Base-by-base conservation (phyloP, 2,888 invertebrate genomes). In the Stenoptilia bipunctidactyla region DNA sequence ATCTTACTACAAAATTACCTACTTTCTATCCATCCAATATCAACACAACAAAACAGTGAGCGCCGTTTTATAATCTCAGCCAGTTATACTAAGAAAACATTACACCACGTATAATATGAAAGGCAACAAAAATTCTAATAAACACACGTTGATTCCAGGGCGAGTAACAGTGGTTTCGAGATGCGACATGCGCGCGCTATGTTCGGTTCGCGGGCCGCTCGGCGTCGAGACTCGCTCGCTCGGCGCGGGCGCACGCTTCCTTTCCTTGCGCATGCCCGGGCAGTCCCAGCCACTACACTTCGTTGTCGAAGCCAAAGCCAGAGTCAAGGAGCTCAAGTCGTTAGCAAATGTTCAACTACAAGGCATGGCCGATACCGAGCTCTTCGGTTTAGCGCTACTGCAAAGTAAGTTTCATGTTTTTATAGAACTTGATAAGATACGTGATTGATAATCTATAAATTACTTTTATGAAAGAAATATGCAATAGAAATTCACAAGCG, bases 181-280 rank as follows among this genome's bases (percentile, higher is more conserved):
- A 83, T 83, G 83, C 83, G 88, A 90, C 86, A 88, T 88, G 88
- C 88, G 88, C 79, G 88, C 88, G 87, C 89, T 90, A 87, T 90
- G 90, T 88, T 90, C 90, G 88, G 91, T 91, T 88, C 90, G 90
- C 88, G 90, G 90, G 88, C 90, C 90, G 85, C 83, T 90, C 87
- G 90, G 89, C 88, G 90, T 90, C 85, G 90, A 90, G 86, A 87
- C 86, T 82, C 87, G 88, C 76, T 86, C 80, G 60, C 75, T 77
- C 48, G 87, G 87, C 66, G 86, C 87, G 66, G 86, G 87, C 77
- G 87, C 88, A 63, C 87, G 89, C 64, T 86, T 88, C 58, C 80
- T 88, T 64, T 86, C 88, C 66, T 86, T 88, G 61, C 88, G 88
- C 64, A 83, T 87, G 84, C 88, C 88, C 72, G 83, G 75, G 55